Conservation (phyloP, 2,113 vertebrate species). For the Lucifuga dentata region DNA sequence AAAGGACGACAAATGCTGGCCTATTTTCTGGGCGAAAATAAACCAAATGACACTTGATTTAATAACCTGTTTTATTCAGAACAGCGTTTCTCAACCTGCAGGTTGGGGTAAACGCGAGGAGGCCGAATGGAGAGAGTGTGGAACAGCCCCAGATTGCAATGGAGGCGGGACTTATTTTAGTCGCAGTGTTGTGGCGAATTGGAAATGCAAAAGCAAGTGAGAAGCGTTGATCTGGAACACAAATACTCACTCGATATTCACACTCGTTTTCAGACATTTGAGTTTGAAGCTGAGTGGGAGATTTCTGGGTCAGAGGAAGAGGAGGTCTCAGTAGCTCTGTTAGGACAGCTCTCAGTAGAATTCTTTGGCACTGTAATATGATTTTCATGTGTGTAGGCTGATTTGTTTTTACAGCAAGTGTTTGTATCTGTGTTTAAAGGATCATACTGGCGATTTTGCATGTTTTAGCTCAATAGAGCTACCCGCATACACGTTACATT, state of each 20-base stretch:
- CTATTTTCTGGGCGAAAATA: constrained; percentile 27
- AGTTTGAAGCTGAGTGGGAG: constrained; percentile 7
- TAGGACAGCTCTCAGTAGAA: constrained; percentile 55
- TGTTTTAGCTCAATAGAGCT: too few species aligned
- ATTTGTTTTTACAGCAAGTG: too few species aligned
- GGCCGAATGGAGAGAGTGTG: not conserved
- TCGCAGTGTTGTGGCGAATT: constrained; percentile 3
- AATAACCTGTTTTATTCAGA: not conserved
- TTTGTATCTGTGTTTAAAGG: too few species aligned
- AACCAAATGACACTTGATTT: constrained; percentile 3
- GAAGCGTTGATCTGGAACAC: constrained; percentile 21
- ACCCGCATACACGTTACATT: too few species aligned
- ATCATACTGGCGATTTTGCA: too few species aligned
- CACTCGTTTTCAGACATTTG: not conserved
- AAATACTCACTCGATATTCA: not conserved
- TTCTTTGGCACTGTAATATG: constrained; percentile 51
- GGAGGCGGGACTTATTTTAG: not conserved
- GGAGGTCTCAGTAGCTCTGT: constrained; percentile 36
- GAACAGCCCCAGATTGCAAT: too few species aligned
- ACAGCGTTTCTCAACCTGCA: constrained; percentile 1
- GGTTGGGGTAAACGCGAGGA: not conserved
- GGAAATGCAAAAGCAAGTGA: constrained; percentile 21
- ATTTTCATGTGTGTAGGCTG: constrained; percentile 42
- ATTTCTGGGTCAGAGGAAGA: constrained; percentile 43
- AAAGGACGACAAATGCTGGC: constrained; percentile 26